Conservation (phyloP, 2,113 vertebrate genomes). For the Actenoides hombroni region DNA sequence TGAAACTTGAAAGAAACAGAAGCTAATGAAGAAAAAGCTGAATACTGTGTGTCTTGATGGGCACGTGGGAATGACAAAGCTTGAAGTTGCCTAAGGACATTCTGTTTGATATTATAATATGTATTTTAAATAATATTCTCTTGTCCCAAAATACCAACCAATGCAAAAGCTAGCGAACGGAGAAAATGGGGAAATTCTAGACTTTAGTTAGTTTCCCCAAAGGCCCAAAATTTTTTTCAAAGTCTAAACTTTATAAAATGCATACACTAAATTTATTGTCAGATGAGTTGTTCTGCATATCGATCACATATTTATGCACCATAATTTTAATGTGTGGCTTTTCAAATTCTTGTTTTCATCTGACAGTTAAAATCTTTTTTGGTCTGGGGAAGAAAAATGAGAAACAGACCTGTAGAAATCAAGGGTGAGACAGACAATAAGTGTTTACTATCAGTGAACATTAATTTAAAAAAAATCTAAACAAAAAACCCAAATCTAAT, state of each 20-base stretch:
- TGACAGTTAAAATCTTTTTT: background rate
- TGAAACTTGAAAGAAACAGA: background rate
- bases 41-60: background rate
- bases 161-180: background rate
- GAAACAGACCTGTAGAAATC: background rate
- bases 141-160: background rate
- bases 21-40: background rate
- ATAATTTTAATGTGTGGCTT: fast-evolving
- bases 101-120: background rate
- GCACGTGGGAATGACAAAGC: background rate
- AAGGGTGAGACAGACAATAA: background rate
- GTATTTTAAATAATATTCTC: background rate
- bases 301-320: background rate
- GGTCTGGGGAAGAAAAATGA: background rate
- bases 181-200: background rate
- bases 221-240: background rate
- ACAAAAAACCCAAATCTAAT: background rate
- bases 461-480: too few species aligned
- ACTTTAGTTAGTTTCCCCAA: background rate
- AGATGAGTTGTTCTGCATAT: background rate
- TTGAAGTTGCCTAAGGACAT: background rate
- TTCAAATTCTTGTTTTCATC: background rate
- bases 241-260: background rate
- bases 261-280: background rate
- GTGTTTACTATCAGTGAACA: background rate